These are phyloP conservation scores for Taurulus bubalis DNA, from an alignment of 2,113 vertebrate species.

Conservation along the genomic window DNA sequence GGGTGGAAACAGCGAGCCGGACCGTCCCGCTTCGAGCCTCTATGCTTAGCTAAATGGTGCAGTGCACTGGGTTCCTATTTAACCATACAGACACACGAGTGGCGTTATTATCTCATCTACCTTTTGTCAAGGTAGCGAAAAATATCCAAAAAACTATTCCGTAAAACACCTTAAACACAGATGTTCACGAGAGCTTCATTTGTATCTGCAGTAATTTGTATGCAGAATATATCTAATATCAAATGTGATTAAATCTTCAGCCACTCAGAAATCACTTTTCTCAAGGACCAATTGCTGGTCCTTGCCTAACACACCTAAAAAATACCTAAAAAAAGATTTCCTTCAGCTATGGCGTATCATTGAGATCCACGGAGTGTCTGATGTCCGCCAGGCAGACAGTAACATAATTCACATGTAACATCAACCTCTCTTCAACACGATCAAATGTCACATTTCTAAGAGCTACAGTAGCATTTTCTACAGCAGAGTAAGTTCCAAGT, in stretches of 20 bases:
- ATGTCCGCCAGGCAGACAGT: slow-evolving; percentile 44
- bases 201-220: slow-evolving; percentile 1
- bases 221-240: slow-evolving; percentile 13
- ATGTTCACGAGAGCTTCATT: not conserved
- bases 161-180: slow-evolving; percentile 4
- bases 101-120: not conserved
- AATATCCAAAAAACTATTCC: slow-evolving; percentile 8
- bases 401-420: slow-evolving; percentile 53
- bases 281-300: not conserved
- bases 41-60: slow-evolving; percentile 4
- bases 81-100: not conserved
- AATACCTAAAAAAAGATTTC: slow-evolving; percentile 18
- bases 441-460: slow-evolving; percentile 71
- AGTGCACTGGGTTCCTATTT: not conserved
- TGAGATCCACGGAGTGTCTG: slow-evolving; percentile 24
- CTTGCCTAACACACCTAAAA: too few relatives aligned
- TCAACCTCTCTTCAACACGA: slow-evolving; percentile 50
- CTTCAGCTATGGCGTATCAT: slow-evolving; percentile 9
- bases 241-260: slow-evolving; percentile 15
- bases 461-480: slow-evolving; percentile 73
- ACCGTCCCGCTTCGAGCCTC: not conserved
- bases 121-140: not conserved
- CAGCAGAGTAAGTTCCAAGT: slow-evolving; percentile 62
- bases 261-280: slow-evolving; percentile 7
- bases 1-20: not conserved